Percentiles rank a stretch among this genome's conserved stretches.
Conservation (phyloP, 2,113 vertebrate genomes). For the Vulpes lagopus region DNA sequence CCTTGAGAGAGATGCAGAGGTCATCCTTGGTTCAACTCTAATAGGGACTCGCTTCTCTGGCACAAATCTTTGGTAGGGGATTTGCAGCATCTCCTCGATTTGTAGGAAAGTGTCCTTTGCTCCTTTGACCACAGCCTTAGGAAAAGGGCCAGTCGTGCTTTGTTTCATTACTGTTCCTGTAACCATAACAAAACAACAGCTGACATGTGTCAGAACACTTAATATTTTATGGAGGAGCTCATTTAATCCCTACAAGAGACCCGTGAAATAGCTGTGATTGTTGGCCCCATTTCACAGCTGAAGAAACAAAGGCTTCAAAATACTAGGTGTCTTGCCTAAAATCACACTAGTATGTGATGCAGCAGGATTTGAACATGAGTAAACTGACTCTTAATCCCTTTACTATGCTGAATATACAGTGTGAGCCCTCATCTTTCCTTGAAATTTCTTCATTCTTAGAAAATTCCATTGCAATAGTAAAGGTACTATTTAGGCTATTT, state of each 20-base stretch:
- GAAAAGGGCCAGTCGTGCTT: background rate
- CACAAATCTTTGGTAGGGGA: background rate
- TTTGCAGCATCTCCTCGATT: background rate
- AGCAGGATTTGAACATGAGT: background rate
- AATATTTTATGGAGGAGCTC: background rate
- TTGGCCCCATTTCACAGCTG: background rate
- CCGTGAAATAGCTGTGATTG: background rate
- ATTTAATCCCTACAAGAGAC: background rate
- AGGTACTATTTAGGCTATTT: background rate
- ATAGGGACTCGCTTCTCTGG: background rate
- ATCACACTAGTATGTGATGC: background rate
- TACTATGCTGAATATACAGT: background rate
- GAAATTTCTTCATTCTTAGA: background rate
- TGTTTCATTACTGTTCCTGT: background rate
- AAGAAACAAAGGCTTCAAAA: constrained; percentile 1
- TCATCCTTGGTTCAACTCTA: background rate
- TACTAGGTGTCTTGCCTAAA: background rate
- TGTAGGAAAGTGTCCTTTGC: background rate
- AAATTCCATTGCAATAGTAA: background rate
- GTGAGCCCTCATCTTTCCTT: background rate
- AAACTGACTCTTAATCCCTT: background rate
- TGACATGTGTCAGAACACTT: background rate
- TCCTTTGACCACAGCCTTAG: background rate
- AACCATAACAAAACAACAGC: background rate
- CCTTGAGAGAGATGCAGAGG: background rate